Base-by-base conservation (phyloP, 2,888 invertebrate species). In the Eristalis tenax region DNA sequence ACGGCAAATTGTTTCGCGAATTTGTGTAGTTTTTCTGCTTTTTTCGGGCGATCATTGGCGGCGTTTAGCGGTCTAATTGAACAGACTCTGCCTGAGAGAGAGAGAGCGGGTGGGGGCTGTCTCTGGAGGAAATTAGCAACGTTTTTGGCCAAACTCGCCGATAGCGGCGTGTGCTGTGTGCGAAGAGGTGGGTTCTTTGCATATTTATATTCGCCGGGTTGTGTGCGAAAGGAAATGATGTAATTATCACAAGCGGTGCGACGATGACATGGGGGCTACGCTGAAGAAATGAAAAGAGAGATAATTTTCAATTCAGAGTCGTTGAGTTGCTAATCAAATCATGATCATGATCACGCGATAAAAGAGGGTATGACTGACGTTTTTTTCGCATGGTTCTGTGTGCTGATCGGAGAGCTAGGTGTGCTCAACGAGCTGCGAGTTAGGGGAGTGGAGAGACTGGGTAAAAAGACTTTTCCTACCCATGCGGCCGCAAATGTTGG, bases 161-260 rank as follows among this genome's bases (percentile, higher is more conserved):
- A 65, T 56, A 70, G 64, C 56, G 28, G 64, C 56, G 40, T 18
- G n/a, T 50, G n/a, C 43, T 69, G 69, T 65, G 26, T 26, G 32
- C 32, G 74, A 32, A 75, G 26, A 28, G 26, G 64, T 38, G 70
- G 57, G 56, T 71, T 22, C 26, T 78, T 71, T 70, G 78, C 70
- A 78, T 78, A 71, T 78, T 65, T 70, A 4, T 32, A 57, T 65
- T 71, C 28, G 59, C 57, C 57, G 15, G 63, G 69, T 63, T 35
- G 50, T 18, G 50, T 8, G 8, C 8, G 18, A 50, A 18, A 50
- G 35, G 5, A 13, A 18, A 59, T 61, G 61, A 69, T 69, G 68
- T 61, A 77, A 69, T 8, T 43, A 35, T 68, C n/a, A 50, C 32
- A 43, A 64, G 50, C 18, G 18, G 50, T 50, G 50, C 8, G 50